Base-by-base conservation (phyloP, 2,113 vertebrate species). In the Halcyon senegalensis region DNA sequence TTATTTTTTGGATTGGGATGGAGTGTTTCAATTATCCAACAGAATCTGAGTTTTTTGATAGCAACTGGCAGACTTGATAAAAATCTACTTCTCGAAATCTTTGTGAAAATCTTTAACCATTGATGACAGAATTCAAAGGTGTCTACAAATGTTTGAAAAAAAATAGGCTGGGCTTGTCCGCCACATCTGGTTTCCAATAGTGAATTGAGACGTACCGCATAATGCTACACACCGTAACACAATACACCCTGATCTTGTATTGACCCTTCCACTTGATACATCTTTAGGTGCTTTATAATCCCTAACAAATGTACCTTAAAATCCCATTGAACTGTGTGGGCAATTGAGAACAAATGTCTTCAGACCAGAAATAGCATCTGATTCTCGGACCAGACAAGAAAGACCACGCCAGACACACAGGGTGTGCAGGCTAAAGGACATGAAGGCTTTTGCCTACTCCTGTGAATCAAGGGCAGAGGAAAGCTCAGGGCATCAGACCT, bases 211-310 rank as follows among this genome's bases (percentile, higher is more conserved):
- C 62, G 23, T 94, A 73, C 23, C 44, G 16, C 82, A 69, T 88
- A 96, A 95, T 62, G 87, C 76, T 64, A 73, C 75, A 72, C 53
- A 20, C 82, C 30, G 35, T 95, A 95, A 87, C 87, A 92, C 81
- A 95, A 93, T 93, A 70, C 93, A 88, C 81, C 56, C 88, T 92
- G 92, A 87, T 90, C 93, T 94, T 84, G 76, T 95, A 96, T 81
- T 96, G 96, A 94, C 94, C 93, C 87, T 96, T 97, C 90, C 82
- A 84, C 83, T 87, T 89, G 82, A 84, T 95, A 85, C 85, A 50
- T 96, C 95, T 95, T 96, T 96, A 97, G 96, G 87, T 95, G 86
- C 89, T 96, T 96, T 97, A 94, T 93, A 97, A 97, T 94, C 91
- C 95, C 69, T 91, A 94, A 94, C 94, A 97, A 95, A 95, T 93